These are phyloP conservation scores for Gymnodraco acuticeps DNA, from an alignment of 2,797 vertebrate genomes.

Conservation along the genomic window DNA sequence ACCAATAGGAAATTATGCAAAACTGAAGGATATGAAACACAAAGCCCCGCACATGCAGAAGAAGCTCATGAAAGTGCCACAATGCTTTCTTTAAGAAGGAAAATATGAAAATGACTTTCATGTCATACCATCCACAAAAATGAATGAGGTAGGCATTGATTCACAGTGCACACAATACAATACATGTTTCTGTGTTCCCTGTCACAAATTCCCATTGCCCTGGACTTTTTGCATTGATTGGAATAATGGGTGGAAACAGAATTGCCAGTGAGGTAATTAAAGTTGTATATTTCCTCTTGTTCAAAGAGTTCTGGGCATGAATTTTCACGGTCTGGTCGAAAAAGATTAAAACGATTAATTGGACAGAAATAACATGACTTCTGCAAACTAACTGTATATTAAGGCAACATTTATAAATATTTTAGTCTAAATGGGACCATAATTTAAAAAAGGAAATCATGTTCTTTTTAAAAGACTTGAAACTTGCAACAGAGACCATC, in stretches of 20 bases:
- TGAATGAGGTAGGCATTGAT: background rate
- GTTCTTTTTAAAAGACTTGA: no score
- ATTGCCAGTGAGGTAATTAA: background rate
- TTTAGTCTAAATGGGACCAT: no score
- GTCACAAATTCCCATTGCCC: background rate
- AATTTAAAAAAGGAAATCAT: no score
- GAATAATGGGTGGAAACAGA: background rate
- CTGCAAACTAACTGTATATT: background rate
- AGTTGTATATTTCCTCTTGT: background rate
- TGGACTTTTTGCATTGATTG: background rate
- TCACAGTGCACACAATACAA: background rate
- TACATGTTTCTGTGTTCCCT: background rate
- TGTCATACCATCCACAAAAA: background rate
- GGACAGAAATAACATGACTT: background rate
- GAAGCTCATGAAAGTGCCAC: background rate
- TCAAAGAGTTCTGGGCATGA: background rate
- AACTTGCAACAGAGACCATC: no score
- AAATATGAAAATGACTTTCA: background rate
- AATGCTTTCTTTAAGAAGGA: background rate
- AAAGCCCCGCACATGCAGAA: background rate
- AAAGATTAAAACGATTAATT: background rate
- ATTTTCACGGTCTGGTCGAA: background rate
- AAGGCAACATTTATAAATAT: background rate
- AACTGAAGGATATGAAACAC: slow-evolving; percentile 3
- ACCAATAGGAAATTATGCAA: slow-evolving; percentile 7